These are phyloP conservation scores for Procavia capensis DNA, from an alignment of 2,113 vertebrate genomes.

Conservation along the genomic window DNA sequence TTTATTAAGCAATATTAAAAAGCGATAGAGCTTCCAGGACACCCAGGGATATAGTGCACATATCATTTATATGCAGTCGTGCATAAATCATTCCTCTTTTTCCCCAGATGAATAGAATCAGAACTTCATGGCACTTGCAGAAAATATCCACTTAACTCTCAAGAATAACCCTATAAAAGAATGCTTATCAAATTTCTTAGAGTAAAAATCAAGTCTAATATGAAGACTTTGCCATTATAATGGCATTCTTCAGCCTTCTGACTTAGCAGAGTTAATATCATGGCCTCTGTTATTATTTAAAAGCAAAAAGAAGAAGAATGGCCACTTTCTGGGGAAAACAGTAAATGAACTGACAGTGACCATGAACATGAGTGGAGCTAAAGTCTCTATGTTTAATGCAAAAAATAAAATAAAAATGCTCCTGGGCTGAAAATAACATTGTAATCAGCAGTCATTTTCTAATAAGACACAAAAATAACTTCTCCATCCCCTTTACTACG, in stretches of 20 bases:
- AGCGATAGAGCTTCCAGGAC: constrained; percentile 63
- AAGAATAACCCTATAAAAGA: constrained; percentile 68
- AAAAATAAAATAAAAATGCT: neutral
- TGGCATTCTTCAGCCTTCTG: constrained; percentile 48
- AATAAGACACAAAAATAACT: neutral
- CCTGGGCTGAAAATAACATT: neutral
- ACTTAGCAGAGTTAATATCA: constrained; percentile 62
- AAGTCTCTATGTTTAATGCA: neutral
- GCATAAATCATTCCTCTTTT: constrained; percentile 71
- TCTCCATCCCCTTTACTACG: neutral
- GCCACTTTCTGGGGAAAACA: neutral
- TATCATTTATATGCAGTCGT: constrained; percentile 72
- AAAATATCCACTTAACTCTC: constrained; percentile 75
- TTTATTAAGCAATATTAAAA: constrained; percentile 79
- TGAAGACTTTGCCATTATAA: constrained; percentile 26
- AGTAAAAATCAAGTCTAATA: constrained; percentile 63
- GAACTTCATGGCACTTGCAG: constrained; percentile 63
- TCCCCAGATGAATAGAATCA: constrained; percentile 69
- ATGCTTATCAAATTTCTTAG: constrained; percentile 66
- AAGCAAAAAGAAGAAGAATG: constrained; percentile 59
- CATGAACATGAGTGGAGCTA: neutral
- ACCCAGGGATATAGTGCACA: constrained; percentile 63
- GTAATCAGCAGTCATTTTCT: constrained; percentile 6
- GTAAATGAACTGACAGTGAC: constrained; percentile 46
- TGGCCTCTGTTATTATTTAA: constrained; percentile 49